phyloP scores from a whole-genome alignment of 2,888 invertebrate genomes.

The Brachylomia viminalis region DNA sequence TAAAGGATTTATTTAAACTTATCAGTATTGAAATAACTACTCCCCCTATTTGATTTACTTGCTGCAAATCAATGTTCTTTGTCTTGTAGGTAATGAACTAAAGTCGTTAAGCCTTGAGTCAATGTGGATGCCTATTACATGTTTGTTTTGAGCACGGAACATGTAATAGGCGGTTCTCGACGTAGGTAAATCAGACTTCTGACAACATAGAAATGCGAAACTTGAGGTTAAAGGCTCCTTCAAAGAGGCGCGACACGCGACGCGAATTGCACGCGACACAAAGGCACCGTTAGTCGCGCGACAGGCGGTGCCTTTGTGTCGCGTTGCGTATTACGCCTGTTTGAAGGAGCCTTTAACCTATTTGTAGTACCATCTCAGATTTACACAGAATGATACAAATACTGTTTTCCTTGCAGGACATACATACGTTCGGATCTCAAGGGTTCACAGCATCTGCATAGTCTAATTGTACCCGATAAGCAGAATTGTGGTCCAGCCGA shows the following conservation, averaged over 20 bases:
- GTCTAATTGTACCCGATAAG: neutral
- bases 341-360: too few relatives aligned
- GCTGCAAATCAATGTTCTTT: neutral
- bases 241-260: too few relatives aligned
- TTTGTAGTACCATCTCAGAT: neutral
- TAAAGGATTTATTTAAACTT: neutral
- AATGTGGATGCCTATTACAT: neutral
- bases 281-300: too few relatives aligned
- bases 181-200: neutral
- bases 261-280: too few relatives aligned
- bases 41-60: neutral
- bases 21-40: neutral
- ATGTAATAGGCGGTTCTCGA: slow-evolving; percentile 9
- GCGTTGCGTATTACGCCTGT: too few relatives aligned
- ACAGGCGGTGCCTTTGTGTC: too few relatives aligned
- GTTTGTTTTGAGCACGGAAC: too few relatives aligned
- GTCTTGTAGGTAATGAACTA: neutral
- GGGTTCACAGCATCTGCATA: neutral
- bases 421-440: too few relatives aligned
- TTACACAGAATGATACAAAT: neutral
- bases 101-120: neutral
- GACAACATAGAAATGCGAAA: neutral
- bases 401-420: neutral
- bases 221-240: neutral
- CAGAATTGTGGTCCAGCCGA: neutral